Percentiles rank a stretch among this genome's conserved stretches.
phyloP scores from a whole-genome alignment of 2,888 invertebrate genomes.

The Luffia ferchaultella region DNA sequence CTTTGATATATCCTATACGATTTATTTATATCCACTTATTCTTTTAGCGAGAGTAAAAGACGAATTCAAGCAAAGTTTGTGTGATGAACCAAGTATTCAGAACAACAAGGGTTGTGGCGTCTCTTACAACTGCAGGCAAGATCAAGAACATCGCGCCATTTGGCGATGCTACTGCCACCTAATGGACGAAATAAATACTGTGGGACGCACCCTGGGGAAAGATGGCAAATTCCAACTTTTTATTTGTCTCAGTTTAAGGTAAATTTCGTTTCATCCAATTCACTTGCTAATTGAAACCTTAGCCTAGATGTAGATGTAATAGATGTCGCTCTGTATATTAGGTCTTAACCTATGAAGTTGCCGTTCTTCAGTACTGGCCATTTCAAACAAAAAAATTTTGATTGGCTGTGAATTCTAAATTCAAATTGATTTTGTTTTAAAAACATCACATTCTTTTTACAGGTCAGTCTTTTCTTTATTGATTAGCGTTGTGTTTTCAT shows the following conservation, averaged over 20 bases:
- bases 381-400: too few relatives aligned
- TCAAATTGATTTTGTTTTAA: too few relatives aligned
- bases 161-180: constrained; percentile 90
- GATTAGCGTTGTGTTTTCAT: too few relatives aligned
- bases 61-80: constrained; percentile 77
- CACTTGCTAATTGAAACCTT: background rate
- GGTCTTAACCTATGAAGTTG: too few relatives aligned
- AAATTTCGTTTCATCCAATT: constrained; percentile 12
- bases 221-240: constrained; percentile 98
- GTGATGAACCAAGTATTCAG: constrained; percentile 62
- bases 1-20: too few relatives aligned
- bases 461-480: too few relatives aligned
- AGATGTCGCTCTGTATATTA: too few relatives aligned
- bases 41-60: constrained; percentile 79
- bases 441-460: too few relatives aligned
- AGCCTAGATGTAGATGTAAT: background rate
- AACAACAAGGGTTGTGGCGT: constrained; percentile 41
- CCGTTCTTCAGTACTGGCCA: too few relatives aligned
- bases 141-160: constrained; percentile 72
- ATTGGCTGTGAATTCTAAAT: too few relatives aligned
- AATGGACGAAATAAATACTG: constrained; percentile 86
- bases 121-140: constrained; percentile 49
- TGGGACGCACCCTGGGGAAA: constrained; percentile 87
- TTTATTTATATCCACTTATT: constrained; percentile 1
- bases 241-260: constrained; percentile 93